phyloP scores from a whole-genome alignment of 2,888 invertebrate species.

The Noctua fimbriata region DNA sequence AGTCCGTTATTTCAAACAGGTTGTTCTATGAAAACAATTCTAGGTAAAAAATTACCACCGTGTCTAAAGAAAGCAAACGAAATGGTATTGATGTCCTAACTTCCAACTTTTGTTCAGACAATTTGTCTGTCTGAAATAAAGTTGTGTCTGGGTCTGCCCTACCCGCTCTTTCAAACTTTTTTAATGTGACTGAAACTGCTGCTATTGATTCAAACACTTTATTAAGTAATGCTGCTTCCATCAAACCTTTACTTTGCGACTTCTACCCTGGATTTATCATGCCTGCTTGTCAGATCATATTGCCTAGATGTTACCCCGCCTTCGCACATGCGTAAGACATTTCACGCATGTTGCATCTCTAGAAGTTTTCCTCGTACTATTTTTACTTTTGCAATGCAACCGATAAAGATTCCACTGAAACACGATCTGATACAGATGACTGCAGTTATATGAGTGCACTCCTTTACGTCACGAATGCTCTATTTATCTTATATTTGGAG shows the following conservation, averaged over 20 bases:
- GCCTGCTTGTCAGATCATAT: background rate
- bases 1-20: conserved; percentile 10
- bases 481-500: conserved; percentile 62
- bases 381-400: conserved; percentile 49
- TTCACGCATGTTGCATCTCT: conserved; percentile 31
- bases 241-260: background rate
- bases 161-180: background rate
- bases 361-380: conserved; percentile 64
- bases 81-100: background rate
- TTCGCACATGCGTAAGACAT: conserved; percentile 22
- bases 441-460: conserved; percentile 36
- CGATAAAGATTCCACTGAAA: conserved; percentile 63
- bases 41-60: background rate
- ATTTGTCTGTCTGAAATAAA: background rate
- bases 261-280: background rate
- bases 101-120: background rate
- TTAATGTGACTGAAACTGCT: background rate
- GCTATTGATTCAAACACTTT: background rate
- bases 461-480: conserved; percentile 58
- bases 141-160: background rate
- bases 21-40: background rate
- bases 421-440: conserved; percentile 49
- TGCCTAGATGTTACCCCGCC: background rate
- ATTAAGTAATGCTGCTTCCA: background rate
- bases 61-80: background rate